A percentile compares a stretch with the other conserved stretches of the same genome.
Evolutionary conservation across 1,140 invertebrate species (phyloP).

Genomic region (Parapsyche elsis): DNA sequence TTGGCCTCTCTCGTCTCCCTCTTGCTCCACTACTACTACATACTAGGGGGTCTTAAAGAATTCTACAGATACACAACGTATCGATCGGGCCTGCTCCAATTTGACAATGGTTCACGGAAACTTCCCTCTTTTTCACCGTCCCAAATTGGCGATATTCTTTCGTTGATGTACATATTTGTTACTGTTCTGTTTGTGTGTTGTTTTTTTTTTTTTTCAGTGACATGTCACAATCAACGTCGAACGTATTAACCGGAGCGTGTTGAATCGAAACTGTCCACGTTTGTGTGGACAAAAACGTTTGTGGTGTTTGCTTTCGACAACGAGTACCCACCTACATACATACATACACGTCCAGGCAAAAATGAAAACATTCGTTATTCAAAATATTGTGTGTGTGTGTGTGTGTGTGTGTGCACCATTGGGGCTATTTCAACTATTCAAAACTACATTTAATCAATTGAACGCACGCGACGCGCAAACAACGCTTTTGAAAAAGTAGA

Average conservation of each 20-base stretch:
- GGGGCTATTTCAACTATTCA: too few species aligned
- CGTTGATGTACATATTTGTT: too few species aligned
- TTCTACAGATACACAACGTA: background rate
- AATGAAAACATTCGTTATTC: too few species aligned
- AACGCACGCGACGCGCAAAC: background rate
- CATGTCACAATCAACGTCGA: background rate
- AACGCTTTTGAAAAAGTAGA: background rate
- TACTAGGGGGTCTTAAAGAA: background rate
- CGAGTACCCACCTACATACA: too few species aligned
- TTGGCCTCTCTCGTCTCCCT: slow-evolving; percentile 26
- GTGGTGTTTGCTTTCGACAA: too few species aligned
- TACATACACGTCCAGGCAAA: too few species aligned
- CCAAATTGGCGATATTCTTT: too few species aligned
- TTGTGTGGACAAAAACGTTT: background rate
- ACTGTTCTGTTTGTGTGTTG: too few species aligned
- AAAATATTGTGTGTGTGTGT: too few species aligned
- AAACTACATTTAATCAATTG: background rate
- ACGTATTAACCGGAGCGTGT: background rate
- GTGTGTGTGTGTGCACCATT: too few species aligned
- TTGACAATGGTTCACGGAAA: slow-evolving; percentile 22
- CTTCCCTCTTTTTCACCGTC: too few species aligned
- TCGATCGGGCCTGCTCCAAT: background rate
- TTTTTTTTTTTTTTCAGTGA: background rate
- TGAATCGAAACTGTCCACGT: background rate
- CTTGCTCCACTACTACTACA: too few species aligned